A percentile compares a stretch with the other conserved stretches of the same genome.
Evolutionary conservation across 2,888 invertebrate genomes (phyloP).

Genomic region (Pachliopta kotzebuea): DNA sequence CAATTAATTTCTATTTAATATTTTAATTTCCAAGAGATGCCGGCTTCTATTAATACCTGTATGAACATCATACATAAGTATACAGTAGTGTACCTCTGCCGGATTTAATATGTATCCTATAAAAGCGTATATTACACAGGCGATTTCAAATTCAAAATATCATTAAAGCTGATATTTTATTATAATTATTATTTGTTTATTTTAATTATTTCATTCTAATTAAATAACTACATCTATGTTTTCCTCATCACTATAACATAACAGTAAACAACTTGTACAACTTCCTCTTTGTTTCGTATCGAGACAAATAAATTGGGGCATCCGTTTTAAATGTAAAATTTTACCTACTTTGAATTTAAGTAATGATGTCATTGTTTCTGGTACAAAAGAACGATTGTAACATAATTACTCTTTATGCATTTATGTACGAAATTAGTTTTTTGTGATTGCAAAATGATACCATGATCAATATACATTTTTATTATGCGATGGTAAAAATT

Average conservation of each 20-base stretch:
- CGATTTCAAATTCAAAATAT: conserved; percentile 11
- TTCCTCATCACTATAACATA: conserved; percentile 16
- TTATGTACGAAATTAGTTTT: neutral
- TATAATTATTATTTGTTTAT: conserved; percentile 6
- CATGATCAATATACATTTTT: too few relatives aligned
- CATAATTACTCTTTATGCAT: neutral
- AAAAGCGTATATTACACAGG: neutral
- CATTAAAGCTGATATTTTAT: conserved; percentile 14
- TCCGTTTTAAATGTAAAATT: conserved; percentile 8
- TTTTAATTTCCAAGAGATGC: too few relatives aligned
- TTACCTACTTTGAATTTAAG: conserved; percentile 5
- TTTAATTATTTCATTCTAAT: conserved; percentile 9
- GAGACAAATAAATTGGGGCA: conserved; percentile 6
- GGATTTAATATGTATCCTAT: neutral
- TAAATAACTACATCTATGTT: conserved; percentile 16
- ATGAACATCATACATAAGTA: too few relatives aligned
- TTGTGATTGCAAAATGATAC: neutral
- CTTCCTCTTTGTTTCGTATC: conserved; percentile 18
- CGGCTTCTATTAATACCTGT: too few relatives aligned
- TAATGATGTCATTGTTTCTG: conserved; percentile 17
- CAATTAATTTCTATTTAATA: too few relatives aligned
- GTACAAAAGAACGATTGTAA: conserved; percentile 15
- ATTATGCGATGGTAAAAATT: too few relatives aligned
- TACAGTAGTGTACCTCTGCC: too few relatives aligned
- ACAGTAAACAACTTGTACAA: conserved; percentile 9